Evolutionary conservation across 1,140 invertebrate genomes (phyloP), one percentile per base, ranked within the genome.

Genomic region (Eupristina koningsbergeri): DNA sequence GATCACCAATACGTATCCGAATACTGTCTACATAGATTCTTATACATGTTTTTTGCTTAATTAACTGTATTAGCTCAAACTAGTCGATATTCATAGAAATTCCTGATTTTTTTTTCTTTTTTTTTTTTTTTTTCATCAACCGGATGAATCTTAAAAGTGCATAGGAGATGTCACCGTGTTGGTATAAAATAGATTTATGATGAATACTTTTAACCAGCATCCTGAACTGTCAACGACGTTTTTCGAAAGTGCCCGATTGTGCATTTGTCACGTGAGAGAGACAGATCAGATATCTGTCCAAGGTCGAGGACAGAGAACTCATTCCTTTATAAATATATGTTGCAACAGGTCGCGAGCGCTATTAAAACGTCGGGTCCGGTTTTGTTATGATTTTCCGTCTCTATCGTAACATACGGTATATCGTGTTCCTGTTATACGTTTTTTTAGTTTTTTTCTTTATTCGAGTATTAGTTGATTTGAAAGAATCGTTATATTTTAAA

Each of bases 231-330:
- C 83, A 58, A 84, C 67, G 29, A 81, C 58, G 47, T 47, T 80
- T 80, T 80, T 80, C 34, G 67, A 81, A 69, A 84, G 80, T 85
- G 53, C 53, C 34, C 61, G 58, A 85, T 83, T 64, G 53, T 64
- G 58, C 61, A 71, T 85, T 67, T 61, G 74, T 84, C 71, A 75
- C 36, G 31, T 36, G 34, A 53, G 17, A 53, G 17, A 47, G 58
- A 61, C 75, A 58, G 31, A 71, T 53, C 79, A 58, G 53, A 75
- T 81, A 75, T 81, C 64, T 71, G 71, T 75, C 36, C 80, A 81
- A 81, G 80, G 80, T n/a, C 69, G 79, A 34, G 78, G 64, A 36
- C 64, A 71, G 76, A 78, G 58, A 78, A 64, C 39, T 64, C 75
- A n/a, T 29, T 61, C 63, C 58, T 45, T 67, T 69, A 80, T 31